Conservation (phyloP, 2,888 invertebrate species). For the Monopis laevigella region DNA sequence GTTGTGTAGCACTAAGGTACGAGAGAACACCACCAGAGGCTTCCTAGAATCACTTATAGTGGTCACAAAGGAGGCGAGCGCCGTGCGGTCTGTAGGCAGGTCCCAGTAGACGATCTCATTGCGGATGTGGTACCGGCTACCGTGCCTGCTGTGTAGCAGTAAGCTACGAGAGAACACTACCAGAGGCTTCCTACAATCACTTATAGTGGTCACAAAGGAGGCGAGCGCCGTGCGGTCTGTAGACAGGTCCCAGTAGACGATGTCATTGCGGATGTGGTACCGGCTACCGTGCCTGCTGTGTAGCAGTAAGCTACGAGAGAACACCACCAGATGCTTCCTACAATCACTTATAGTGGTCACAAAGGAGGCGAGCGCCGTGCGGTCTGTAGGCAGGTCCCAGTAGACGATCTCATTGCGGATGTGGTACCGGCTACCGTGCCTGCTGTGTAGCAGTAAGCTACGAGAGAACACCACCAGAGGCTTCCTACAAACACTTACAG, state of each 20-base stretch:
- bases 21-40: conserved; percentile 62
- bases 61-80: too few species aligned
- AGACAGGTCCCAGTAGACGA: conserved; percentile 69
- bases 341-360: too few species aligned
- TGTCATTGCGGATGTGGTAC: conserved; percentile 74
- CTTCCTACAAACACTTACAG: conserved; percentile 48
- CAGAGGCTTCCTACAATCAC: too few species aligned
- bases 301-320: conserved; percentile 68
- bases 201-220: too few species aligned
- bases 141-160: conserved; percentile 48
- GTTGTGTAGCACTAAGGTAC: conserved; percentile 64
- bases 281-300: conserved; percentile 45
- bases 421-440: conserved; percentile 60
- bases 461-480: conserved; percentile 64
- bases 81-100: too few species aligned
- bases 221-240: too few species aligned
- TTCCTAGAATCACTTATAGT: too few species aligned
- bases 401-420: conserved; percentile 75
- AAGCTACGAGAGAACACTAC: conserved; percentile 69
- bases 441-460: conserved; percentile 60
- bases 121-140: conserved; percentile 67
- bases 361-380: too few species aligned
- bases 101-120: conserved; percentile 75
- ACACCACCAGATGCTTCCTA: conserved; percentile 60
- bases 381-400: conserved; percentile 66